These are phyloP conservation scores for Chironomus tentans DNA, from an alignment of 2,888 invertebrate genomes.

Conservation along the genomic window DNA sequence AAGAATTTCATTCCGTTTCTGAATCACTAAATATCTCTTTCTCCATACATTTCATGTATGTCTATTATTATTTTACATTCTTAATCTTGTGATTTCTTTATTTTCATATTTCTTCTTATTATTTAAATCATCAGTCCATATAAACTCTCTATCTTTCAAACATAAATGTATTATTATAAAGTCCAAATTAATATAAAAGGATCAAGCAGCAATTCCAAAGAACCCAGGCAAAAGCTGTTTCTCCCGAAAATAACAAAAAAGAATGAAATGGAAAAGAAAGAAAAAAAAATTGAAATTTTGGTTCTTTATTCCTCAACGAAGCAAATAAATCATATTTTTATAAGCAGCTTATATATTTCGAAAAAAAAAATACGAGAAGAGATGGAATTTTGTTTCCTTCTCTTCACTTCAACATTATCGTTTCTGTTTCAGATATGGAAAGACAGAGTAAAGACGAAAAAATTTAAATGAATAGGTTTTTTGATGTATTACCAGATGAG, in stretches of 20 bases:
- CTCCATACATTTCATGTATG: neutral
- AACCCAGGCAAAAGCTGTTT: constrained; percentile 16
- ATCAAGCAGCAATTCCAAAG: constrained; percentile 24
- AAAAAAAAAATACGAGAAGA: neutral
- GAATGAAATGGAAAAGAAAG: neutral
- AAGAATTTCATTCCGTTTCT: neutral
- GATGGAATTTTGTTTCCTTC: neutral
- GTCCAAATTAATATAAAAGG: constrained; percentile 24
- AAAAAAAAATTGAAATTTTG: constrained; percentile 5
- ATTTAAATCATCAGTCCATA: constrained; percentile 12
- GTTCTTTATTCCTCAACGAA: constrained; percentile 17
- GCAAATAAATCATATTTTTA: constrained; percentile 26
- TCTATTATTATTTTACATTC: constrained; percentile 5
- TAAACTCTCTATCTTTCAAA: constrained; percentile 8
- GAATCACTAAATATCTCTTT: neutral
- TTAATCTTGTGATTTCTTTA: constrained; percentile 9
- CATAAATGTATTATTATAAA: constrained; percentile 14
- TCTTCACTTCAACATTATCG: neutral
- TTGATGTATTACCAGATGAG: constrained; percentile 25
- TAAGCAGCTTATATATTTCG: constrained; percentile 21
- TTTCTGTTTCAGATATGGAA: neutral
- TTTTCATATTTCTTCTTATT: neutral
- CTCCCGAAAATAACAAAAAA: neutral
- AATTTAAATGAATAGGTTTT: constrained; percentile 23
- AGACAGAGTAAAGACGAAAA: neutral